Percentiles rank a stretch among this genome's conserved stretches.
These are phyloP conservation scores for Dipodomys merriami DNA, from an alignment of 2,113 vertebrate species.

Conservation along the genomic window DNA sequence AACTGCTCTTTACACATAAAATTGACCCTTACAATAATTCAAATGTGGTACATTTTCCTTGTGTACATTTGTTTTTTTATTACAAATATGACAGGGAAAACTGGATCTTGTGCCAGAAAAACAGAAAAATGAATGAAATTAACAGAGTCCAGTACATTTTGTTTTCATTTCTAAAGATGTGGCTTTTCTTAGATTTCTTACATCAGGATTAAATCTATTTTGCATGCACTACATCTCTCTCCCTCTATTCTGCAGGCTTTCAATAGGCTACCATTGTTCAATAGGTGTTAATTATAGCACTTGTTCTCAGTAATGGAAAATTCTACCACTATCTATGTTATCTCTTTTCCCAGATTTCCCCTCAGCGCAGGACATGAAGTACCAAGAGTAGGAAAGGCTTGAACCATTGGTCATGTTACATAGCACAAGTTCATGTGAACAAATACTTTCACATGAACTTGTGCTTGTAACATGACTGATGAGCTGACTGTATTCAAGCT, in stretches of 20 bases:
- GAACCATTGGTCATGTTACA: conserved; percentile 12
- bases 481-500: conserved; percentile 34
- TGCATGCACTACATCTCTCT: background rate
- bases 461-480: background rate
- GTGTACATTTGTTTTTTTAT: background rate
- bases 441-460: conserved; percentile 11
- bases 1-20: conserved; percentile 24
- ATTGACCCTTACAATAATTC: conserved; percentile 30
- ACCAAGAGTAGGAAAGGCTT: conserved; percentile 27
- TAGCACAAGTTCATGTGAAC: too few species aligned
- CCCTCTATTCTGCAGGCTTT: background rate
- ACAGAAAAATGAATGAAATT: conserved; percentile 4
- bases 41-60: background rate
- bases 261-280: conserved; percentile 8
- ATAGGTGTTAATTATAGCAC: conserved; percentile 49
- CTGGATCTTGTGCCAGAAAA: conserved; percentile 24
- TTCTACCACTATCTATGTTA: conserved; percentile 67
- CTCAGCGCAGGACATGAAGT: conserved; percentile 42
- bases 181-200: conserved; percentile 11
- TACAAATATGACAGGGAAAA: background rate
- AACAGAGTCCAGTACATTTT: background rate
- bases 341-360: conserved; percentile 70
- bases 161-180: conserved; percentile 32
- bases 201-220: conserved; percentile 7
- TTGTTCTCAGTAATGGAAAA: conserved; percentile 59